These are phyloP conservation scores for Ariopsis seemanni DNA, from an alignment of 2,113 vertebrate species.

Conservation along the genomic window DNA sequence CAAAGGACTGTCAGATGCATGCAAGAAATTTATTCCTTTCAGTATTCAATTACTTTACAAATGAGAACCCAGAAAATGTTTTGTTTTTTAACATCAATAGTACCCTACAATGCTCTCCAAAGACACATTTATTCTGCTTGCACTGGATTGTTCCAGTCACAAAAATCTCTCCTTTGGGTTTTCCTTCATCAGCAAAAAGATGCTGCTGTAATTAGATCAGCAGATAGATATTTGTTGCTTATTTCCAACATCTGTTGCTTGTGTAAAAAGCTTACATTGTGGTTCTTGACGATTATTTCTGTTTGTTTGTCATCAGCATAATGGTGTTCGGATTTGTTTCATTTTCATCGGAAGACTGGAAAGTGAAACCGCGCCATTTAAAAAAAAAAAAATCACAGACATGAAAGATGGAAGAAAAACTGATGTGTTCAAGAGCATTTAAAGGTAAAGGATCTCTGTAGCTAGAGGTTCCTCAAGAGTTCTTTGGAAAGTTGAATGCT, in stretches of 20 bases:
- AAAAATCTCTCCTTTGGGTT: not conserved
- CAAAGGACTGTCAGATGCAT: constrained; percentile 60
- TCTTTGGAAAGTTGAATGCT: not conserved
- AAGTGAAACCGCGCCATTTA: not conserved
- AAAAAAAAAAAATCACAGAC: not conserved
- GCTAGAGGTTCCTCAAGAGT: not conserved
- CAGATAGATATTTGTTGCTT: constrained; percentile 15
- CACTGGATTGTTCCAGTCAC: not conserved
- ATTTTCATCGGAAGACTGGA: not conserved
- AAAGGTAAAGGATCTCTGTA: not conserved
- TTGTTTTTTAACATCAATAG: constrained; percentile 67
- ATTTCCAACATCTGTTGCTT: not conserved
- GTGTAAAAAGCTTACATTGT: not conserved
- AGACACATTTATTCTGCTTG: constrained; percentile 70
- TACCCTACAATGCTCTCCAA: constrained; percentile 70
- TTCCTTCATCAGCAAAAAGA: constrained; percentile 2
- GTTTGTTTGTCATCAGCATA: not conserved
- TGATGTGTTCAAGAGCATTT: too few relatives aligned
- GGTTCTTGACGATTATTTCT: not conserved
- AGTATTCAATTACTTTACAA: constrained; percentile 45
- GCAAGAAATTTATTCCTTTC: not conserved
- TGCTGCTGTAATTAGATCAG: not conserved
- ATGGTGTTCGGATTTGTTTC: not conserved
- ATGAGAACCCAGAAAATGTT: constrained; percentile 58
- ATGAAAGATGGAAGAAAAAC: not conserved